These are phyloP conservation scores for Furcifer pardalis DNA, from an alignment of 2,797 vertebrate genomes.

Conservation along the genomic window DNA sequence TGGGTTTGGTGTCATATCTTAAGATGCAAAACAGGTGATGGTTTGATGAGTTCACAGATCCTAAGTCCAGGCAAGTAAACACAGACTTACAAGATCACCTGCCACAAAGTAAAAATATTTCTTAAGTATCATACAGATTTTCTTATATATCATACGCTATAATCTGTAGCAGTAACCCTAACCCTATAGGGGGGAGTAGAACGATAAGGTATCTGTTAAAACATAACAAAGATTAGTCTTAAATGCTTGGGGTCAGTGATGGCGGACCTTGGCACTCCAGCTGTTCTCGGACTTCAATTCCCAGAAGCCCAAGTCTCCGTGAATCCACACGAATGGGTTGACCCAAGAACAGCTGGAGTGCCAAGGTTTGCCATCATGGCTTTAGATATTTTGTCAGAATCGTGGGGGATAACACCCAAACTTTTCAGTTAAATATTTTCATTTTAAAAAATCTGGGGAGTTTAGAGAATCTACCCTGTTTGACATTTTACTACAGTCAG, in stretches of 20 bases:
- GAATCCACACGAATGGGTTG: too few species aligned
- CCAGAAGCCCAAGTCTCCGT: too few species aligned
- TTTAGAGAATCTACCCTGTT: constrained; percentile 4
- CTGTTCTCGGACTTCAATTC: too few species aligned
- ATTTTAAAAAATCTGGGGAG: neutral
- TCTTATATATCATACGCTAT: neutral
- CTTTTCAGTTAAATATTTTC: constrained; percentile 17
- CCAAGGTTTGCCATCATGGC: too few species aligned
- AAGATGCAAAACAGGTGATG: neutral
- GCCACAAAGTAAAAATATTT: neutral
- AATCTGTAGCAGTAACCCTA: accelerated
- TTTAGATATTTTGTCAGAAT: constrained; percentile 16
- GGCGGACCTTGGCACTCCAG: too few species aligned
- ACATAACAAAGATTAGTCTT: neutral
- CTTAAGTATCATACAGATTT: neutral
- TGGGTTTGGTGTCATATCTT: neutral
- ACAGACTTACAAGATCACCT: neutral
- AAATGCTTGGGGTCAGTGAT: too few species aligned
- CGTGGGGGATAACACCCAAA: constrained; percentile 3
- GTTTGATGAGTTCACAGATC: neutral
- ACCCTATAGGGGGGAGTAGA: neutral
- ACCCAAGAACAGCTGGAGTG: too few species aligned
- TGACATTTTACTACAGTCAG: constrained; percentile 38
- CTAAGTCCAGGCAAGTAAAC: neutral
- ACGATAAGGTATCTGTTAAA: too few species aligned